These are phyloP conservation scores for Rugalucina vietnamica DNA, from an alignment of 2,888 invertebrate species.

Conservation along the genomic window DNA sequence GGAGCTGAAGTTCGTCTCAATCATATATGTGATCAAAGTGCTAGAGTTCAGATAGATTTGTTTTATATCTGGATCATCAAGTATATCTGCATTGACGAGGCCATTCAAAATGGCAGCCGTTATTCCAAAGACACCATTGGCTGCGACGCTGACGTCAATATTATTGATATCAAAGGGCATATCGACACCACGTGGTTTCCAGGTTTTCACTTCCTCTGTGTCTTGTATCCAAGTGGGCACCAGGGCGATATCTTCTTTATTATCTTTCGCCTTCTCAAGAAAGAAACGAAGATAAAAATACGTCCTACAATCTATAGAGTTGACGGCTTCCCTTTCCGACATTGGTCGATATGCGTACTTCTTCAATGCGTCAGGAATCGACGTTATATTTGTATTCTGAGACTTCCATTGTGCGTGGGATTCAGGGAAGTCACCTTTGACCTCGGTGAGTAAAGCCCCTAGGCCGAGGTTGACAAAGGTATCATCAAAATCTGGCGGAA, in stretches of 20 bases:
- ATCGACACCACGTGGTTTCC: slow-evolving; percentile 63
- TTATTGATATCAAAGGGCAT: slow-evolving; percentile 78
- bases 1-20: slow-evolving; percentile 59
- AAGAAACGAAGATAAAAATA: slow-evolving; percentile 73
- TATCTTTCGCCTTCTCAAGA: slow-evolving; percentile 61
- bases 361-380: slow-evolving; percentile 68
- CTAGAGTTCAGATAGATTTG: slow-evolving; percentile 74
- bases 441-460: slow-evolving; percentile 67
- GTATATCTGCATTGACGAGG: slow-evolving; percentile 58
- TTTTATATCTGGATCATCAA: slow-evolving; percentile 71
- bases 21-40: slow-evolving; percentile 63
- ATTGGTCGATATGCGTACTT: slow-evolving; percentile 74
- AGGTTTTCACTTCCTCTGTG: slow-evolving; percentile 62
- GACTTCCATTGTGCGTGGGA: slow-evolving; percentile 63
- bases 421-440: slow-evolving; percentile 56
- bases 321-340: slow-evolving; percentile 58
- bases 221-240: slow-evolving; percentile 77
- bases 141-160: slow-evolving; percentile 76
- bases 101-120: slow-evolving; percentile 72
- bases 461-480: slow-evolving; percentile 76
- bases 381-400: slow-evolving; percentile 70
- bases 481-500: slow-evolving; percentile 78
- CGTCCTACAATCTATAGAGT: slow-evolving; percentile 73
- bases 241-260: slow-evolving; percentile 66
- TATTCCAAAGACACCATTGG: slow-evolving; percentile 75